Percentiles rank a stretch among this genome's conserved stretches.
Evolutionary conservation across 2,797 vertebrate genomes (phyloP).

Genomic region (Epinephelus awoara): DNA sequence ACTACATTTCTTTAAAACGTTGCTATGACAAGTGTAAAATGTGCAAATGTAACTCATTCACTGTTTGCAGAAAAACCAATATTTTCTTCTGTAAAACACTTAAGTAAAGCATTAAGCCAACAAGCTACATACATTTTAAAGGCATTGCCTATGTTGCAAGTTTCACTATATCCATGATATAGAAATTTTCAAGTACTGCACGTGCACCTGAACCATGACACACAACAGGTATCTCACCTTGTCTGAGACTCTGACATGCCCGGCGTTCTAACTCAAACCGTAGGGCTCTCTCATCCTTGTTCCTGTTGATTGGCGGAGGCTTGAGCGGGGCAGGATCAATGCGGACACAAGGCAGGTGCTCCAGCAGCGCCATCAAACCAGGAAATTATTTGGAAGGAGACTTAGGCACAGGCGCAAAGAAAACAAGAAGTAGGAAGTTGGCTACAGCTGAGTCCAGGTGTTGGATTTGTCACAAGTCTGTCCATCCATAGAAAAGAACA

Average conservation of each 20-base stretch:
- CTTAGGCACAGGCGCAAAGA: background rate
- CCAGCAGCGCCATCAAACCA: constrained; percentile 69
- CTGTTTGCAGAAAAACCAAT: too few species aligned
- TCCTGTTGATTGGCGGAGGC: constrained; percentile 73
- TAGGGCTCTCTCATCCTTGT: constrained; percentile 71
- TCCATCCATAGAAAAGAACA: constrained; percentile 30
- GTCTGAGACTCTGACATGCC: constrained; percentile 81
- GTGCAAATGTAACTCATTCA: too few species aligned
- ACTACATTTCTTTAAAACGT: too few species aligned
- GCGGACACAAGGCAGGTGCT: constrained; percentile 68
- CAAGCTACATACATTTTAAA: constrained; percentile 2
- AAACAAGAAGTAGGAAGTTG: constrained; percentile 1
- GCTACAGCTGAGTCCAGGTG: constrained; percentile 24
- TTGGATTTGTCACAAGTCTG: constrained; percentile 15
- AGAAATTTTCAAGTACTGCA: background rate
- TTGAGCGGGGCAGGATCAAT: constrained; percentile 71
- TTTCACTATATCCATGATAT: background rate
- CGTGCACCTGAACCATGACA: background rate
- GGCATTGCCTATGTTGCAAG: background rate
- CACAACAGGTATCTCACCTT: constrained; percentile 77
- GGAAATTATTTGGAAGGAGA: constrained; percentile 22
- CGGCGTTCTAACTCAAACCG: constrained; percentile 78
- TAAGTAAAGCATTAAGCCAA: background rate
- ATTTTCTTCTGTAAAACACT: background rate
- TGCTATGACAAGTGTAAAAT: too few species aligned